phyloP scores from a whole-genome alignment of 2,888 invertebrate genomes.

The Elmis aenea region DNA sequence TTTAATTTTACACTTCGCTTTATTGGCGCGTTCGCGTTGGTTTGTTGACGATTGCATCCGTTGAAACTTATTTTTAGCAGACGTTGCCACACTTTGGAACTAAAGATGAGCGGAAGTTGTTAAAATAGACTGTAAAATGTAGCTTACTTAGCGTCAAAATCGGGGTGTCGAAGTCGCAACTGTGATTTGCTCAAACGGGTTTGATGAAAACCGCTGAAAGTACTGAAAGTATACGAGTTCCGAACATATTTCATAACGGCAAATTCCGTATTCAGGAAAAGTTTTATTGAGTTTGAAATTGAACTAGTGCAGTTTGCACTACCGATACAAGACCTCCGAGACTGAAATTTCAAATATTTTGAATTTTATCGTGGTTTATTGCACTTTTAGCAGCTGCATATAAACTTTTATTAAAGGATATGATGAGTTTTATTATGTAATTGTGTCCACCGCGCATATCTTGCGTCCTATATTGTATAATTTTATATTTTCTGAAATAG shows the following conservation, averaged over 20 bases:
- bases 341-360: constrained; percentile 23
- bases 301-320: constrained; percentile 35
- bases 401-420: no score
- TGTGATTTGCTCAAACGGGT: no score
- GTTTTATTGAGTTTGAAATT: constrained; percentile 43
- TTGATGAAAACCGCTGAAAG: no score
- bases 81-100: constrained; percentile 8
- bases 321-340: constrained; percentile 30
- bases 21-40: constrained; percentile 7
- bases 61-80: constrained; percentile 8
- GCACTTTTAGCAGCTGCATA: no score
- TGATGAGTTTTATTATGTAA: no score
- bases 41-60: constrained; percentile 5
- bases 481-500: no score
- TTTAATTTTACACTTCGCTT: constrained; percentile 20
- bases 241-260: constrained; percentile 12
- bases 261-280: constrained; percentile 30
- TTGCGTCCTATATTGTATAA: no score
- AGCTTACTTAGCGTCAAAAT: background rate
- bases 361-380: no score
- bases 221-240: no score
- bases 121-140: constrained; percentile 14
- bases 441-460: no score
- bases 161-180: no score
- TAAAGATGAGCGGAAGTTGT: constrained; percentile 10